Base-by-base conservation (phyloP, 2,797 vertebrate species). In the Chloroceryle inda region DNA sequence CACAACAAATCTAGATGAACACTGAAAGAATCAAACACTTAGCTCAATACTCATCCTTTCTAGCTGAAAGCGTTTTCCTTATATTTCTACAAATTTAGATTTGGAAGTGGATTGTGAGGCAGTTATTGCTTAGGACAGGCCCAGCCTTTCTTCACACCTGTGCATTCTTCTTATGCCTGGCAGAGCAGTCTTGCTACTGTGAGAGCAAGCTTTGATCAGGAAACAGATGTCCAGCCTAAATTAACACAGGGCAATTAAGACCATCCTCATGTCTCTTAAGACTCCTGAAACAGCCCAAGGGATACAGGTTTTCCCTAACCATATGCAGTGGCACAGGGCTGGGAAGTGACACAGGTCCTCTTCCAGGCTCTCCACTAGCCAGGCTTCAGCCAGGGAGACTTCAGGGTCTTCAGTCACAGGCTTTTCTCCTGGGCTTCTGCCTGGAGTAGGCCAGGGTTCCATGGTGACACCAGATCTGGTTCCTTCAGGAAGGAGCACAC, bases 211-310 rank as follows among this genome's bases (percentile, higher is more conserved):
- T 75, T 58, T 72, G 91, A 77, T 82, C 40, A 85, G 92, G 45
- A 86, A 88, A 61, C 75, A 85, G 87, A 88, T 91, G 89, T 88
- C 87, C 94, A 81, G 73, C 35, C 69, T 55, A 77, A 95, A 91
- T 83, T 40, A 95, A 62, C 82, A 55, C n/a, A 31, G 74, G 67
- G 52, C 74, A 85, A 37, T 85, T 24, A 22, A 66, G 55, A 74
- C 44, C 72, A 24, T 44, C 61, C 56, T 33, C 8, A 29, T 21
- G 59, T 42, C 67, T 61, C 72, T 4, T 6, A 18, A 59, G 56
- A 38, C 11, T 82, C 68, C 61, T 4, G 4, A 24, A 47, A 62
- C 0, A 6, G 45, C 82, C 82, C 85, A 24, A 2, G 79, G 52
- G 76, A n/a, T 38, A n/a, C 19, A 55, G 53, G 64, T 72, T 88